Conservation (phyloP, 2,888 invertebrate species). For the Harpalus rubripes region DNA sequence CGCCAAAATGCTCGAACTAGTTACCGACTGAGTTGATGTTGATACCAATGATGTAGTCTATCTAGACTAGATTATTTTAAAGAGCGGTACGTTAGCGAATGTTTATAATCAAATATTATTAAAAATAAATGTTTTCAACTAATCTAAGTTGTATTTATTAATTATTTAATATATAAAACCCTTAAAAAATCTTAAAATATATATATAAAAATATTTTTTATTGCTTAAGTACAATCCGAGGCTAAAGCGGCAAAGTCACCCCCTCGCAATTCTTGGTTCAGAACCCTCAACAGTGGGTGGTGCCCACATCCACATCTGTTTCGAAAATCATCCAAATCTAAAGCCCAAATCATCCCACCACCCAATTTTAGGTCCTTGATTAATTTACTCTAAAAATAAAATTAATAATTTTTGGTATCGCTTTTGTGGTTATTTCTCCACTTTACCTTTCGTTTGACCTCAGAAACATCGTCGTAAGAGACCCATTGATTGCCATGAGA, state of each 20-base stretch:
- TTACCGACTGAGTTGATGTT: no score
- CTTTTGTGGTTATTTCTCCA: background rate
- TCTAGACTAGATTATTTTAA: no score
- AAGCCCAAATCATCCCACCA: conserved; percentile 89
- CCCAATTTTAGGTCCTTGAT: conserved; percentile 81
- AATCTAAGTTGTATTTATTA: no score
- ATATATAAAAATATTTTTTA: background rate
- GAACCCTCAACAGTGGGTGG: conserved; percentile 84
- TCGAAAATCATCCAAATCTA: conserved; percentile 88
- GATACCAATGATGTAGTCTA: no score
- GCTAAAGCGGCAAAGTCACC: conserved; percentile 75
- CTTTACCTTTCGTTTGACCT: conserved; percentile 80
- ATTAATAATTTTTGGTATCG: no score
- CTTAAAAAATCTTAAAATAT: no score
- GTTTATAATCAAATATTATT: no score
- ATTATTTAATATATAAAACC: no score
- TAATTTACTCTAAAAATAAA: conserved; percentile 76
- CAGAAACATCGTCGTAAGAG: conserved; percentile 85
- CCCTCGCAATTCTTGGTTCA: conserved; percentile 81
- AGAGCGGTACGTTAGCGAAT: no score
- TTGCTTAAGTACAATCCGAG: conserved; percentile 76
- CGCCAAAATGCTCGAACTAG: no score
- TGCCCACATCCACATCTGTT: conserved; percentile 84
- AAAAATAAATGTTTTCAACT: no score
- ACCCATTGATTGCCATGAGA: conserved; percentile 88